Evolutionary conservation across 2,888 invertebrate genomes (phyloP).

Genomic region (Taenaris catops): DNA sequence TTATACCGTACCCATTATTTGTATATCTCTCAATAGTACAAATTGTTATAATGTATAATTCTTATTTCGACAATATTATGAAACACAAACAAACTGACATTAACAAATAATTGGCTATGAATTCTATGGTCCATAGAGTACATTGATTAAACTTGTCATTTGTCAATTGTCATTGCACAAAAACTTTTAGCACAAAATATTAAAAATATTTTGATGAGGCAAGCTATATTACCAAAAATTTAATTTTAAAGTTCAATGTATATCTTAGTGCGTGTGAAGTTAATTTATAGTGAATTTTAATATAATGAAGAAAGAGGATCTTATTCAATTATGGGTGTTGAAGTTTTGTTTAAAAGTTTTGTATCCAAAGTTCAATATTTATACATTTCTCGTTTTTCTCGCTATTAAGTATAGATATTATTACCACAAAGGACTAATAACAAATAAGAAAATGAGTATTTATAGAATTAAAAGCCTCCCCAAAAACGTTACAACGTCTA

Average conservation of each 20-base stretch:
- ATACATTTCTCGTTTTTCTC: constrained; percentile 60
- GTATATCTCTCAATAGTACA: too few relatives aligned
- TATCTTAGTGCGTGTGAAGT: too few relatives aligned
- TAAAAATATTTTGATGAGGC: constrained; percentile 11
- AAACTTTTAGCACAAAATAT: too few relatives aligned
- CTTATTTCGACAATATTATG: too few relatives aligned
- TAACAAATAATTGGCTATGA: too few relatives aligned
- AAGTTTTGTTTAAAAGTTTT: constrained; percentile 66
- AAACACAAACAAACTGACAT: too few relatives aligned
- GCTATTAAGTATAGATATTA: constrained; percentile 62
- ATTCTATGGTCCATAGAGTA: too few relatives aligned
- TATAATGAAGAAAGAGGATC: constrained; percentile 58
- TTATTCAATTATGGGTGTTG: constrained; percentile 60
- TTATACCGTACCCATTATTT: too few relatives aligned
- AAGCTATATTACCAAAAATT: constrained; percentile 1
- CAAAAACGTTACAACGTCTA: constrained; percentile 33
- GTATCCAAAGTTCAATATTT: constrained; percentile 68
- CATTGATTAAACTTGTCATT: too few relatives aligned
- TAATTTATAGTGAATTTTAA: too few relatives aligned
- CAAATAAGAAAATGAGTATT: constrained; percentile 39
- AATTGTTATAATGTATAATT: too few relatives aligned
- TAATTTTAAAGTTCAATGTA: not conserved
- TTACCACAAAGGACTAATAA: constrained; percentile 32
- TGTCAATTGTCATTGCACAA: too few relatives aligned
- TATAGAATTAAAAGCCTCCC: constrained; percentile 49